These are phyloP conservation scores for Nasonia longicornis DNA, from an alignment of 1,140 invertebrate species.

Conservation along the genomic window DNA sequence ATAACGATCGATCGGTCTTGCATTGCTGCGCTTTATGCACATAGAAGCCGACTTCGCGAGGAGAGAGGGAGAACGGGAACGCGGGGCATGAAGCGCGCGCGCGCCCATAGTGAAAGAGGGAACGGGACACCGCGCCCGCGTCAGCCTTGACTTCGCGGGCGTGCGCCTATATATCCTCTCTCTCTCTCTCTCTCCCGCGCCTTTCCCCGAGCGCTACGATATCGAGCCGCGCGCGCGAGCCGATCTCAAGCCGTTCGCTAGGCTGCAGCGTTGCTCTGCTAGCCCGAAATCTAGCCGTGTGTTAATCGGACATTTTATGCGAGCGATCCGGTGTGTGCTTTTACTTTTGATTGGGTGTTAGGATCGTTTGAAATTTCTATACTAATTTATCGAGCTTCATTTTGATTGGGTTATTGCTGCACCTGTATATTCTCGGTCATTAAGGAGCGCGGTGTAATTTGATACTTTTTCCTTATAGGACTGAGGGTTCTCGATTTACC, in stretches of 20 bases:
- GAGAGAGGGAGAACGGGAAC: neutral
- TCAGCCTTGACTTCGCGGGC: conserved; percentile 30
- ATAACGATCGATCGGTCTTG: conserved; percentile 7
- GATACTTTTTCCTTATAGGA: too few relatives aligned
- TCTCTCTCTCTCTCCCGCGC: conserved; percentile 23
- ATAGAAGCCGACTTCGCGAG: too few relatives aligned
- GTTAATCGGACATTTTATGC: neutral
- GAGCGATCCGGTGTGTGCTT: neutral
- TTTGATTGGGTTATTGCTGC: neutral
- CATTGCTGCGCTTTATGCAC: neutral
- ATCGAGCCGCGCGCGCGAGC: too few relatives aligned
- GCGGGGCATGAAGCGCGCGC: neutral
- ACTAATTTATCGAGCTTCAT: neutral
- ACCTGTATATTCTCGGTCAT: neutral
- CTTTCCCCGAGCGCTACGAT: neutral
- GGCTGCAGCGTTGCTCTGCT: neutral
- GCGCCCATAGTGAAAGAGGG: conserved; percentile 27
- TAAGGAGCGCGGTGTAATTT: too few relatives aligned
- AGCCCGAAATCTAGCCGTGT: neutral
- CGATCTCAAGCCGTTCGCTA: neutral
- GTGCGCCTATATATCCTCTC: conserved; percentile 2
- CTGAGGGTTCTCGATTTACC: too few relatives aligned
- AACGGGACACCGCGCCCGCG: conserved; percentile 32
- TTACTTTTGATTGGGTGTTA: neutral
- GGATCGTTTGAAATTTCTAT: neutral